phyloP scores from a whole-genome alignment of 2,888 invertebrate species.

The Carterocephalus palaemon region DNA sequence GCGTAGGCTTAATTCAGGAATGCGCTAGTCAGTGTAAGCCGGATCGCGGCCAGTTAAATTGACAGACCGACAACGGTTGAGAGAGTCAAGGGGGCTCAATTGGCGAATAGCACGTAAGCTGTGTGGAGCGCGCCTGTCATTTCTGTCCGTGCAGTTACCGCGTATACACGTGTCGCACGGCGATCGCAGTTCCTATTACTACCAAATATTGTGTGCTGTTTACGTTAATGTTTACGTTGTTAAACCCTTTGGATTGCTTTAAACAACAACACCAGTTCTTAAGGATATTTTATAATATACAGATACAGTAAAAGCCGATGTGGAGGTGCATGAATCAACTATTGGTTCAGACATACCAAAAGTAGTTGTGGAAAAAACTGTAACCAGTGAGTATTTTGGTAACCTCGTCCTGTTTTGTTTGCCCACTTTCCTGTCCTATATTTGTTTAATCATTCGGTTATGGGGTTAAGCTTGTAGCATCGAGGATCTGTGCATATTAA shows the following conservation, averaged over 20 bases:
- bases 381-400: slow-evolving; percentile 70
- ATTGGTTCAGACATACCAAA: slow-evolving; percentile 63
- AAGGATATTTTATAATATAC: slow-evolving; percentile 68
- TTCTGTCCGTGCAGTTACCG: slow-evolving; percentile 50
- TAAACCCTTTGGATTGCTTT: slow-evolving; percentile 13
- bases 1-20: no score
- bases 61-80: slow-evolving; percentile 53
- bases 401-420: slow-evolving; percentile 47
- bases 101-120: slow-evolving; percentile 33
- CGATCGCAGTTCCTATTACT: slow-evolving; percentile 14
- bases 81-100: slow-evolving; percentile 42
- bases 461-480: slow-evolving; percentile 52
- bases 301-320: slow-evolving; percentile 69
- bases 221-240: slow-evolving; percentile 30
- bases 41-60: slow-evolving; percentile 63
- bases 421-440: slow-evolving; percentile 43
- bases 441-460: slow-evolving; percentile 40
- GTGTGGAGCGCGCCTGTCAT: slow-evolving; percentile 36
- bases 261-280: slow-evolving; percentile 40
- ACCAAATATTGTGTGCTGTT: slow-evolving; percentile 21
- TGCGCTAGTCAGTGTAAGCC: slow-evolving; percentile 39
- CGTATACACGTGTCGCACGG: slow-evolving; percentile 27
- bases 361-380: slow-evolving; percentile 64
- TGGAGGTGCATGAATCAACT: slow-evolving; percentile 68
- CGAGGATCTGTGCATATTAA: slow-evolving; percentile 39